Conservation (phyloP, 2,113 vertebrate genomes). For the Rhinolophus sinicus region DNA sequence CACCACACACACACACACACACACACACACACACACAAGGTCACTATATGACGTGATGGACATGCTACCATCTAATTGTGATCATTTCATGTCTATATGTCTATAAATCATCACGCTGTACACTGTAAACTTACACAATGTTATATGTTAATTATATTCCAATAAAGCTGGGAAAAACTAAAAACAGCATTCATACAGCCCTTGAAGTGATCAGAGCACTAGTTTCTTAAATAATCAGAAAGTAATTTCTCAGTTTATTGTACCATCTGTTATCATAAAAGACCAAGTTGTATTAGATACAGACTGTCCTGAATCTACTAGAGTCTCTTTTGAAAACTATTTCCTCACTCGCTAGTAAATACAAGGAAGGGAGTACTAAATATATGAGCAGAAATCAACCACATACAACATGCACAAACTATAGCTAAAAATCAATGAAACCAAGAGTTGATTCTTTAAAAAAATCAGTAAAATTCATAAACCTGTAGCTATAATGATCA, state of each 20-base stretch:
- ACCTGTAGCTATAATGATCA: neutral
- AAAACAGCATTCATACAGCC: neutral
- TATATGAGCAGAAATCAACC: neutral
- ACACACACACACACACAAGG: too few relatives aligned
- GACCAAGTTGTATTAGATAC: neutral
- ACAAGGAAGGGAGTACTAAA: neutral
- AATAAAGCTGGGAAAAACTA: neutral
- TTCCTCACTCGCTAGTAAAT: neutral
- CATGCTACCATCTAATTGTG: neutral
- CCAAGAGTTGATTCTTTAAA: neutral
- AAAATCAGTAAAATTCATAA: constrained; percentile 25
- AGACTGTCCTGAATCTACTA: neutral
- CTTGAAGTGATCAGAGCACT: neutral
- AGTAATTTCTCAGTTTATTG: neutral
- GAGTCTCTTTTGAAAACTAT: neutral
- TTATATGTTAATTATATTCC: neutral
- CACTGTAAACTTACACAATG: neutral
- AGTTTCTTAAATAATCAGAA: neutral
- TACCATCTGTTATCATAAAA: neutral
- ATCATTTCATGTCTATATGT: neutral
- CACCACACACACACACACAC: neutral
- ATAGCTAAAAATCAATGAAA: neutral
- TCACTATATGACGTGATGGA: neutral
- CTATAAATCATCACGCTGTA: neutral
- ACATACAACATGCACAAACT: neutral